Evolutionary conservation across 2,113 vertebrate species (phyloP).

Genomic region (Tinamus guttatus): DNA sequence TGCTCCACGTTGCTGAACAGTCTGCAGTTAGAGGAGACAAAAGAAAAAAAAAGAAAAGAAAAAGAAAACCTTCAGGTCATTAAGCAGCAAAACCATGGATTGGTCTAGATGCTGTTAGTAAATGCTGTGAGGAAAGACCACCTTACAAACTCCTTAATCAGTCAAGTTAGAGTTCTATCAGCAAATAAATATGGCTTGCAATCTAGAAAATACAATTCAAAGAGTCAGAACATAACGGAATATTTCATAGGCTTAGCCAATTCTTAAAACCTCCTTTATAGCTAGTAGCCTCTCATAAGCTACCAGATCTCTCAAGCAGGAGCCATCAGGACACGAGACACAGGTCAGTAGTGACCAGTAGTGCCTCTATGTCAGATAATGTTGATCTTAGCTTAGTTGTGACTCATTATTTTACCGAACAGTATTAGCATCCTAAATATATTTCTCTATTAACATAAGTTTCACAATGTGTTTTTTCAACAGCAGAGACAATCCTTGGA

Average conservation of each 20-base stretch:
- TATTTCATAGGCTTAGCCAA: background rate
- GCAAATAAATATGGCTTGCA: background rate
- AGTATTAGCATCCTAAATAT: background rate
- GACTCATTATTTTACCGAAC: background rate
- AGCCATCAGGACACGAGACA: background rate
- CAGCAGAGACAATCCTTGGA: background rate
- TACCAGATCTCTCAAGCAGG: background rate
- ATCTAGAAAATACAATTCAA: background rate
- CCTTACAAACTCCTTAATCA: background rate
- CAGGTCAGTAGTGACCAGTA: background rate
- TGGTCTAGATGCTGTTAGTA: background rate
- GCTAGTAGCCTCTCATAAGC: background rate
- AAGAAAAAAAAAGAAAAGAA: background rate
- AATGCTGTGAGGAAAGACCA: rapidly evolving
- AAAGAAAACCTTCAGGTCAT: background rate
- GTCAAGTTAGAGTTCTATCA: background rate
- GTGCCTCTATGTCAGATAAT: background rate
- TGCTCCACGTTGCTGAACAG: slow-evolving; percentile 93
- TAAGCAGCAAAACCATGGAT: background rate
- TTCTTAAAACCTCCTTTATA: background rate
- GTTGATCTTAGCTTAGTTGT: too few relatives aligned
- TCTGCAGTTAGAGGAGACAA: slow-evolving; percentile 74
- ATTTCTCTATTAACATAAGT: background rate
- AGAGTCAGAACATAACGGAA: background rate
- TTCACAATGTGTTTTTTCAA: background rate